Conservation (phyloP, 2,113 vertebrate genomes). For the Pterocles gutturalis region DNA sequence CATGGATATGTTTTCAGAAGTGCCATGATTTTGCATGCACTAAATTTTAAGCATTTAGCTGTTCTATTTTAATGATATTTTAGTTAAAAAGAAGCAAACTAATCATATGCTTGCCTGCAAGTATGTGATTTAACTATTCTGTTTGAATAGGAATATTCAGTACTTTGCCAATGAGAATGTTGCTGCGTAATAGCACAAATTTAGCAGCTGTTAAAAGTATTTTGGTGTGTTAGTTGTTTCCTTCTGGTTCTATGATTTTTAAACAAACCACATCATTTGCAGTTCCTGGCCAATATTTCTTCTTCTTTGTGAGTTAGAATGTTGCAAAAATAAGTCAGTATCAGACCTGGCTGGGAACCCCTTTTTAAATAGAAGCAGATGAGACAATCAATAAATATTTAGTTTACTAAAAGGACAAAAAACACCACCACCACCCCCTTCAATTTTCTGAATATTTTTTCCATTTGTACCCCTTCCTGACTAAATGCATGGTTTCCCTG, state of each 20-base stretch:
- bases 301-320: neutral
- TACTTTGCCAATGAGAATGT: neutral
- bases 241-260: neutral
- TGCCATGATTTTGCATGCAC: neutral
- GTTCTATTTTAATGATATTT: neutral
- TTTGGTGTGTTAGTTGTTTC: neutral
- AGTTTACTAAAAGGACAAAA: neutral
- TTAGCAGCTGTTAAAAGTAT: neutral
- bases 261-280: neutral
- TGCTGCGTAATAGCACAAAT: neutral
- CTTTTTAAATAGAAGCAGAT: neutral
- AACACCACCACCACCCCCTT: rapidly evolving
- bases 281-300: neutral
- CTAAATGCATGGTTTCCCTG: neutral
- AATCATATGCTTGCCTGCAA: neutral
- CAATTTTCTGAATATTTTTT: neutral
- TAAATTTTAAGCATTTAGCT: neutral
- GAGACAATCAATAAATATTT: neutral
- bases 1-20: neutral
- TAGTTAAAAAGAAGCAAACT: neutral
- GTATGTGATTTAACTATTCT: neutral
- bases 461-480: neutral
- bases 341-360: neutral
- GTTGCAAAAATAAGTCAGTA: neutral
- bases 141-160: neutral